A percentile compares a stretch with the other conserved stretches of the same genome.
Conservation (phyloP, 2,797 vertebrate species). For the Pantherophis vulpinus region DNA sequence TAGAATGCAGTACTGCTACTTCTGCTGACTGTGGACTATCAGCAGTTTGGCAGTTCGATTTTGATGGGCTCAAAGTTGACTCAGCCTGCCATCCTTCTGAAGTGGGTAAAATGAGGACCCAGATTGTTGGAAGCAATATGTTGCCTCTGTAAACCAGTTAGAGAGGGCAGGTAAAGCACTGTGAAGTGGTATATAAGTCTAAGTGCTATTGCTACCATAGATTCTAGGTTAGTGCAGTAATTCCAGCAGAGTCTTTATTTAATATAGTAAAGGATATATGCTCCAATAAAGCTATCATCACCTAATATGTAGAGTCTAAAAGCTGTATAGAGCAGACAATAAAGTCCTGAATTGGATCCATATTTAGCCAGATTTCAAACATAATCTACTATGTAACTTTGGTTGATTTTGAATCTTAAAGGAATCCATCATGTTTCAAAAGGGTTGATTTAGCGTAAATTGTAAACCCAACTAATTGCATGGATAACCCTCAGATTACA, state of each 20-base stretch:
- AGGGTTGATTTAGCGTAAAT: background rate
- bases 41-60: no score
- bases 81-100: no score
- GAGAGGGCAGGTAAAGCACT: no score
- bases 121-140: no score
- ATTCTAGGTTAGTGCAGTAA: background rate
- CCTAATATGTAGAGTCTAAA: background rate
- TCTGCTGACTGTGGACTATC: no score
- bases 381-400: background rate
- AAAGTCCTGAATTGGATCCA: background rate
- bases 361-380: background rate
- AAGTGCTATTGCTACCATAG: background rate
- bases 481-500: background rate
- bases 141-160: no score
- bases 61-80: no score
- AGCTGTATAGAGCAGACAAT: background rate
- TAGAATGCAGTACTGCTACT: no score
- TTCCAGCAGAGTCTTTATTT: background rate
- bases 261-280: conserved; percentile 2
- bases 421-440: background rate
- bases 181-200: no score
- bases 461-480: background rate
- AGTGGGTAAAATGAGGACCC: no score
- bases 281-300: background rate
- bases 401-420: background rate